These are phyloP conservation scores for Metellina segmentata DNA, from an alignment of 2,888 invertebrate species.

Conservation along the genomic window DNA sequence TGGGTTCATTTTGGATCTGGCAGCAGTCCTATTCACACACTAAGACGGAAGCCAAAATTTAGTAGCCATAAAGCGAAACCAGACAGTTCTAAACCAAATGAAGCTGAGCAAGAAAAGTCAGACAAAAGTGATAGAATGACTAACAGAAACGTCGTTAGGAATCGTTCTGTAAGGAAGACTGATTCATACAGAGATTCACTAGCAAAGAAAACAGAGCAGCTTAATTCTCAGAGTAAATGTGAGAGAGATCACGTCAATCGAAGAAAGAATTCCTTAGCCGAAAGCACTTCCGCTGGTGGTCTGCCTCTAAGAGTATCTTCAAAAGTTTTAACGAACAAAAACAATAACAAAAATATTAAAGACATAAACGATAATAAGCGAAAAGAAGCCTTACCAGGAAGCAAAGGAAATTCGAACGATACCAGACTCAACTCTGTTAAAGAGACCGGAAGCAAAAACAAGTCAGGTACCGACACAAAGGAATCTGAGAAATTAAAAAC, in stretches of 20 bases:
- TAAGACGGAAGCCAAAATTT: constrained; percentile 61
- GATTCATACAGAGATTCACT: background rate
- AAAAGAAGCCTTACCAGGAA: background rate
- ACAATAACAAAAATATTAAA: background rate
- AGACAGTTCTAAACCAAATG: background rate
- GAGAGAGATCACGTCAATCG: background rate
- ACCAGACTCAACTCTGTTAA: background rate
- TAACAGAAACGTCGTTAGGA: background rate
- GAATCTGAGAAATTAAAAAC: background rate
- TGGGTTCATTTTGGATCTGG: constrained; percentile 76
- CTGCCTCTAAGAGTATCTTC: background rate
- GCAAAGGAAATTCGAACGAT: background rate
- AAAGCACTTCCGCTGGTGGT: background rate
- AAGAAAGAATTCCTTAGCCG: constrained; percentile 2
- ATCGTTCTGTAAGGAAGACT: background rate
- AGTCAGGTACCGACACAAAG: background rate
- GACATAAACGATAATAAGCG: background rate
- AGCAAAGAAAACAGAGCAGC: background rate
- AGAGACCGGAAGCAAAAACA: background rate
- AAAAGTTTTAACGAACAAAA: background rate
- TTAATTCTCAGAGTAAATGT: background rate
- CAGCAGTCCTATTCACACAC: constrained; percentile 67
- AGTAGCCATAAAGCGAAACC: constrained; percentile 52
- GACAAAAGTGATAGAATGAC: background rate
- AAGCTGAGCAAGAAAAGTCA: background rate